These are phyloP conservation scores for Okamejei kenojei DNA, from an alignment of 2,797 vertebrate genomes.

Conservation along the genomic window DNA sequence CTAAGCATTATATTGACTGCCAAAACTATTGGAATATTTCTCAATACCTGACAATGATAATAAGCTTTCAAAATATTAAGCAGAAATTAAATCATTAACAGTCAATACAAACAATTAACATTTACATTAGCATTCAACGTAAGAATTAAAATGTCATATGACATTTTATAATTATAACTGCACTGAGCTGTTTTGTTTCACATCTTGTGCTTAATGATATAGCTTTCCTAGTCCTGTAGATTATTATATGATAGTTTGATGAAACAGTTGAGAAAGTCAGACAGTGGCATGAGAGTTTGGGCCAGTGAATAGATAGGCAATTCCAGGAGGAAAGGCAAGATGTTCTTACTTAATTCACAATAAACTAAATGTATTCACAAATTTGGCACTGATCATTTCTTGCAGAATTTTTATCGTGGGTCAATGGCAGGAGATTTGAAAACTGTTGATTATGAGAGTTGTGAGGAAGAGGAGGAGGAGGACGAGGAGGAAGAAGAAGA, in stretches of 20 bases:
- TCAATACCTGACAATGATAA: too few relatives aligned
- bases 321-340: background rate
- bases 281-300: background rate
- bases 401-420: conserved; percentile 47
- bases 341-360: too few relatives aligned
- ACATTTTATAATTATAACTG: too few relatives aligned
- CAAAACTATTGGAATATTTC: too few relatives aligned
- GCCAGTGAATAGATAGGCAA: background rate
- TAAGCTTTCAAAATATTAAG: too few relatives aligned
- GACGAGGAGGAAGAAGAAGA: conserved; percentile 56
- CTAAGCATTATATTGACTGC: too few relatives aligned
- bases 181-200: too few relatives aligned
- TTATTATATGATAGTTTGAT: background rate
- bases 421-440: conserved; percentile 75
- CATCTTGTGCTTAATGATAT: too few relatives aligned
- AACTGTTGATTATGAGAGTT: conserved; percentile 82
- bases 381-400: background rate
- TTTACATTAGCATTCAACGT: too few relatives aligned
- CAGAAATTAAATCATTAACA: too few relatives aligned
- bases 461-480: conserved; percentile 59
- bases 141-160: too few relatives aligned
- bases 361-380: background rate
- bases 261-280: background rate
- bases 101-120: too few relatives aligned
- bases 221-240: background rate